A percentile compares a stretch with the other conserved stretches of the same genome.
These are phyloP conservation scores for Brenthis hecate DNA, from an alignment of 2,888 invertebrate genomes.

Conservation along the genomic window DNA sequence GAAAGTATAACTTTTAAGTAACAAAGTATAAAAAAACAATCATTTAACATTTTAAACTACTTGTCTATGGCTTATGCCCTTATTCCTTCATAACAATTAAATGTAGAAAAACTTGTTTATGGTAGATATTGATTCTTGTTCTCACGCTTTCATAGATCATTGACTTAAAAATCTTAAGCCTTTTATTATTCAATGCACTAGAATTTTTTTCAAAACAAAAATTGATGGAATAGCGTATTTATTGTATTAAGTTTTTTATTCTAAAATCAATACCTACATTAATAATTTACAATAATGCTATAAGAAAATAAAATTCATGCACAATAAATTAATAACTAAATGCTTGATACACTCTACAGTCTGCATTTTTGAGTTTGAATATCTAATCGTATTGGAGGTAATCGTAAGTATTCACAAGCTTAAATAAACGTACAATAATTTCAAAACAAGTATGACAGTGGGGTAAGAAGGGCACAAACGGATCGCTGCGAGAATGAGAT, in stretches of 20 bases:
- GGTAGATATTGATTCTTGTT: constrained; percentile 29
- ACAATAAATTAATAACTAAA: neutral
- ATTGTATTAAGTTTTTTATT: neutral
- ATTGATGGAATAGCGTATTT: neutral
- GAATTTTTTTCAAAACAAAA: neutral
- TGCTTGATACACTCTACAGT: neutral
- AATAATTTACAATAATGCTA: neutral
- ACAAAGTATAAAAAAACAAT: constrained; percentile 7
- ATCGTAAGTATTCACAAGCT: neutral
- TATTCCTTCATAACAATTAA: constrained; percentile 29
- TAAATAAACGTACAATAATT: constrained; percentile 12
- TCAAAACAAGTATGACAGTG: constrained; percentile 37
- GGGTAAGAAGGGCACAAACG: constrained; percentile 47
- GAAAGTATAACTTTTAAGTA: too few relatives aligned
- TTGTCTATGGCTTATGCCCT: neutral
- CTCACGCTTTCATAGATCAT: constrained; percentile 33
- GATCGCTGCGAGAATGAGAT: constrained; percentile 59
- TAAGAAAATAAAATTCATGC: neutral
- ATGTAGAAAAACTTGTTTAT: constrained; percentile 33
- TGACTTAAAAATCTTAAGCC: constrained; percentile 26
- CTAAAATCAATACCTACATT: neutral
- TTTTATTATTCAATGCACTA: neutral
- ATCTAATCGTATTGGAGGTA: neutral
- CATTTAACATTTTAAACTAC: neutral
- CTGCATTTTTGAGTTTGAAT: neutral